A percentile compares a stretch with the other conserved stretches of the same genome.
Conservation (phyloP, 2,888 invertebrate genomes). For the Sepiola atlantica region DNA sequence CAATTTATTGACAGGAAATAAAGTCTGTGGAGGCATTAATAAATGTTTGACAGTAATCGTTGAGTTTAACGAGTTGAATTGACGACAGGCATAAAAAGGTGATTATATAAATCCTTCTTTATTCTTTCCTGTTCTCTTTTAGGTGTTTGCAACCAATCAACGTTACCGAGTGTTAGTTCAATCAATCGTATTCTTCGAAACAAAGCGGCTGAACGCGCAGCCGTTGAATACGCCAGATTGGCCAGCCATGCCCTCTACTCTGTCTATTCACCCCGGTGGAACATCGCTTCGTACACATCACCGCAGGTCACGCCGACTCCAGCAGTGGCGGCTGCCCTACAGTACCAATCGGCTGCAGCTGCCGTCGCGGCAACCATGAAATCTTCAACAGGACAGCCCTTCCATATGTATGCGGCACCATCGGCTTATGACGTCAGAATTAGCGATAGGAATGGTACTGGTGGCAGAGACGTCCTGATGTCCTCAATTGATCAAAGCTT, state of each 20-base stretch:
- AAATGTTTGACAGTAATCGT: too few relatives aligned
- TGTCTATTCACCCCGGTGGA: conserved; percentile 47
- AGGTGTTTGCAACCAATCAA: conserved; percentile 92
- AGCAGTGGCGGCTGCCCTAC: neutral
- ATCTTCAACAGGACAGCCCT: conserved; percentile 54
- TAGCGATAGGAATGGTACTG: too few relatives aligned
- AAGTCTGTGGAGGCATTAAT: too few relatives aligned
- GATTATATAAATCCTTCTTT: neutral
- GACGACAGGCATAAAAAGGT: neutral
- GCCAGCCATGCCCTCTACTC: conserved; percentile 58
- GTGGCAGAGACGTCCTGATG: neutral
- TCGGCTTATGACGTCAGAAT: neutral
- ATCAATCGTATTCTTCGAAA: conserved; percentile 97
- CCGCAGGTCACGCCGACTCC: neutral
- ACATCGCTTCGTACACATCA: neutral
- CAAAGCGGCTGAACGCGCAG: conserved; percentile 95
- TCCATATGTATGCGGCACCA: conserved; percentile 36
- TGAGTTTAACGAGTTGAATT: too few relatives aligned
- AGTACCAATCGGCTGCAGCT: conserved; percentile 4
- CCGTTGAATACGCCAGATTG: conserved; percentile 89
- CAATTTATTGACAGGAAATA: too few relatives aligned
- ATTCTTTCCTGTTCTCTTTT: neutral
- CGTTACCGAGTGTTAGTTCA: conserved; percentile 96
- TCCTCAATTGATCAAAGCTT: neutral
- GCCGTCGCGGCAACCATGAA: conserved; percentile 52